Conservation (phyloP, 2,888 invertebrate genomes). For the Acleris sparsana region DNA sequence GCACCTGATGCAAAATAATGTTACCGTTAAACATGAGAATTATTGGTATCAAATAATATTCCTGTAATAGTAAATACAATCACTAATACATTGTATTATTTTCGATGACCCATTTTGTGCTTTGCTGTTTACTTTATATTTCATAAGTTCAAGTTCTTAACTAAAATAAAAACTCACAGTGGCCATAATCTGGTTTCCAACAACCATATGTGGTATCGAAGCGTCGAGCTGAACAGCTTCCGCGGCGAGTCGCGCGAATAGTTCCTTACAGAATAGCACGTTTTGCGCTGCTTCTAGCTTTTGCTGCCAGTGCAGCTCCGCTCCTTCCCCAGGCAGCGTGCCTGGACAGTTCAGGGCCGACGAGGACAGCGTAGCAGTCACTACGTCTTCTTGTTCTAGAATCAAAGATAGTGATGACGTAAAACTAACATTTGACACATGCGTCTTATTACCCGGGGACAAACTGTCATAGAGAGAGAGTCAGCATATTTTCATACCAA, state of each 20-base stretch:
- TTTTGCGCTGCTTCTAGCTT: constrained; percentile 98
- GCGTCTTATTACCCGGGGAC: too few species aligned
- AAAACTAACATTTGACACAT: neutral
- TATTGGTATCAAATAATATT: neutral
- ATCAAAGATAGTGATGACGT: neutral
- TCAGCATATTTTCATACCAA: too few species aligned
- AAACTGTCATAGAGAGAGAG: too few species aligned
- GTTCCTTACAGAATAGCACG: constrained; percentile 97
- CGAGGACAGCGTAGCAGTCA: constrained; percentile 91
- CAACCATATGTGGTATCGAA: constrained; percentile 97
- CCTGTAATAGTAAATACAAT: too few species aligned
- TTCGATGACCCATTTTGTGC: too few species aligned
- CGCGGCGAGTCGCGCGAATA: constrained; percentile 96
- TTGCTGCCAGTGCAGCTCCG: constrained; percentile 96
- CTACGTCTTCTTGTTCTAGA: constrained; percentile 94
- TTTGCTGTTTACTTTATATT: too few species aligned
- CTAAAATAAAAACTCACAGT: constrained; percentile 84
- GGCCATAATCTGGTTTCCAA: constrained; percentile 98
- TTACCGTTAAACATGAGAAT: neutral
- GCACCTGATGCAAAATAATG: constrained; percentile 81
- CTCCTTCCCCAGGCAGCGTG: constrained; percentile 79
- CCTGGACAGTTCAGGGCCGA: constrained; percentile 89
- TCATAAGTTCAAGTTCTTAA: too few species aligned
- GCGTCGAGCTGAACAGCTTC: constrained; percentile 97
- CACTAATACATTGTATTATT: too few species aligned